Base-by-base conservation (phyloP, 2,888 invertebrate species). In the Oxyscelio sp. region DNA sequence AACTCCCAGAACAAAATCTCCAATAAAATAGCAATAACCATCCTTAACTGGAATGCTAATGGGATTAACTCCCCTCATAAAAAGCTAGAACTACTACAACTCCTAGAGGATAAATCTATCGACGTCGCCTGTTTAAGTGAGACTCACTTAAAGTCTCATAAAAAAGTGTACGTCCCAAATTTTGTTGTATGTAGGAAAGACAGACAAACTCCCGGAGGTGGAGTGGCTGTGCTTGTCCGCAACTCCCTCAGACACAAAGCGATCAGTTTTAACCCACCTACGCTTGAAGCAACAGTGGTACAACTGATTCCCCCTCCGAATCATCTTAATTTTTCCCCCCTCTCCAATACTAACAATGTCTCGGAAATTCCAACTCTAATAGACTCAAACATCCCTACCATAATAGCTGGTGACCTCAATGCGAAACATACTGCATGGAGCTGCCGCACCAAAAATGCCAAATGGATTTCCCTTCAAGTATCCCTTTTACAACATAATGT, bases 101-200 rank as follows among this genome's bases (percentile, higher is more conserved):
- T 58, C 13, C 54, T 65, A 0, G 43, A 40, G n/a, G 27, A 43
- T 9, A 3, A 27, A 11, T 15, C 43, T 0, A 24, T 75, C 0
- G 75, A 75, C 22, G 27, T 56, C 0, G 75, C 58, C 19, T 75
- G 75, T 21, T 54, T 74, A 43, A 74, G 63, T 0, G 74, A 74
- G 31, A 74, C 74, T 0, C 54, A 65, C 43, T 21, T 63, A 0
- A 11, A 43, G 13, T 56, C 54, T n/a, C 11, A 63, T 1, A 40
- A 38, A 3, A 56, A 43, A 0, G 15, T 65, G 0, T 58, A 15
- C 58, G 1, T 66, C 13, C 38, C 27, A 6, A 40, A 50, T 13
- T 77, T 34, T 19, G 11, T 66, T 0, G 4, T 50, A 5, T 50
- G 66, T 19, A 27, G 77, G 21, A 15, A 24, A 6, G 74, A 63